phyloP scores from a whole-genome alignment of 2,113 vertebrate genomes.

The Climacteris rufus region DNA sequence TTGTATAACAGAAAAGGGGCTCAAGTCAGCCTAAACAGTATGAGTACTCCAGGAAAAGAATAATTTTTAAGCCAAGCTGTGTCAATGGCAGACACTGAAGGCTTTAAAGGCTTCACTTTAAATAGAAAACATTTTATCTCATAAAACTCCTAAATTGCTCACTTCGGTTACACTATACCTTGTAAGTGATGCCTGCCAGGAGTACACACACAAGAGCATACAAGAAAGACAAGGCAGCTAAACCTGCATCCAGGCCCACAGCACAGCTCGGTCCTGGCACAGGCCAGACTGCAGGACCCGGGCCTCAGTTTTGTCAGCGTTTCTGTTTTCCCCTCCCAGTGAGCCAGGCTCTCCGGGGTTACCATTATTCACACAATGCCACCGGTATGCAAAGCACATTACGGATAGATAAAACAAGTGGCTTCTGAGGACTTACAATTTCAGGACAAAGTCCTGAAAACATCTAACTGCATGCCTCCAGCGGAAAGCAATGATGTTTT shows the following conservation, averaged over 20 bases:
- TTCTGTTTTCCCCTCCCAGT: neutral
- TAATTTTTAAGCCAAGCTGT: neutral
- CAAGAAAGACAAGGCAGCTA: neutral
- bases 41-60: neutral
- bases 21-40: neutral
- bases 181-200: neutral
- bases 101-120: neutral
- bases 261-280: neutral
- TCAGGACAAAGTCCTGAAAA: slow-evolving; percentile 29
- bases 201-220: rapidly evolving
- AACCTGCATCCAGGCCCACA: neutral
- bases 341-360: neutral
- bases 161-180: neutral
- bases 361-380: neutral
- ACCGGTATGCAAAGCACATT: neutral
- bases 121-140: neutral
- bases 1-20: neutral
- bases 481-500: neutral
- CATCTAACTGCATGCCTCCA: neutral
- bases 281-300: neutral
- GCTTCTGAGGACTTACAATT: neutral
- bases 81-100: neutral
- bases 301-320: neutral
- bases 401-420: neutral
- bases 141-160: neutral